Evolutionary conservation across 1,140 invertebrate genomes (phyloP).

Genomic region (Condylostylus longicornis): DNA sequence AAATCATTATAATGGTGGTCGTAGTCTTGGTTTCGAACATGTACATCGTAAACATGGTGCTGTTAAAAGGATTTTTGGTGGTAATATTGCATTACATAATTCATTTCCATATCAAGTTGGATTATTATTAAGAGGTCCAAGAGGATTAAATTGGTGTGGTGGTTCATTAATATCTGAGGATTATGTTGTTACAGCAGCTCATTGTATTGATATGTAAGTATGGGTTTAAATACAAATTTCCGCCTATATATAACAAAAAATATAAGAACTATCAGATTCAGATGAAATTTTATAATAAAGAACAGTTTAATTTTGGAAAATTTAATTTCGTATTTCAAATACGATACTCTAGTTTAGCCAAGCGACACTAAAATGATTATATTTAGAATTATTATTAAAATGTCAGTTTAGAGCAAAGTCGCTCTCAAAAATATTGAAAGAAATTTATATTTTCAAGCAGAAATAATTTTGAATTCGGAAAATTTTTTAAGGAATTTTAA

Average conservation of each 20-base stretch:
- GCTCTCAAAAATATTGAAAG: too few species aligned
- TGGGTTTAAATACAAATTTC: conserved; percentile 8
- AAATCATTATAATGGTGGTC: not conserved
- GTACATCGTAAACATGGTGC: conserved; percentile 3
- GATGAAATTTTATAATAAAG: too few species aligned
- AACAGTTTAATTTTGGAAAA: too few species aligned
- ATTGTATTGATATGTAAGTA: conserved; percentile 33
- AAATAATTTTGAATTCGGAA: not conserved
- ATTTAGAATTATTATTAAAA: too few species aligned
- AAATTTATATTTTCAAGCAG: not conserved
- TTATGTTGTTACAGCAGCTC: conserved; percentile 43
- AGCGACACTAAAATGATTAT: too few species aligned
- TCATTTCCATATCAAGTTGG: conserved; percentile 32
- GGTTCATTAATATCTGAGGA: conserved; percentile 39
- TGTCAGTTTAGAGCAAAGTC: too few species aligned
- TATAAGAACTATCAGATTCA: too few species aligned
- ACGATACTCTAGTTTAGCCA: too few species aligned
- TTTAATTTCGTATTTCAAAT: too few species aligned
- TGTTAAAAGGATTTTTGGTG: conserved; percentile 26
- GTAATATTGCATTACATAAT: conserved; percentile 23
- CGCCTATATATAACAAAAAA: too few species aligned
- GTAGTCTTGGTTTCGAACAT: not conserved
- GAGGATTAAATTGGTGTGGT: conserved; percentile 37
- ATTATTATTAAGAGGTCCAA: conserved; percentile 24
- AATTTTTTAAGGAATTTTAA: not conserved